Evolutionary conservation across 2,888 invertebrate species (phyloP).

Genomic region (Zhuqinia jingwanae): DNA sequence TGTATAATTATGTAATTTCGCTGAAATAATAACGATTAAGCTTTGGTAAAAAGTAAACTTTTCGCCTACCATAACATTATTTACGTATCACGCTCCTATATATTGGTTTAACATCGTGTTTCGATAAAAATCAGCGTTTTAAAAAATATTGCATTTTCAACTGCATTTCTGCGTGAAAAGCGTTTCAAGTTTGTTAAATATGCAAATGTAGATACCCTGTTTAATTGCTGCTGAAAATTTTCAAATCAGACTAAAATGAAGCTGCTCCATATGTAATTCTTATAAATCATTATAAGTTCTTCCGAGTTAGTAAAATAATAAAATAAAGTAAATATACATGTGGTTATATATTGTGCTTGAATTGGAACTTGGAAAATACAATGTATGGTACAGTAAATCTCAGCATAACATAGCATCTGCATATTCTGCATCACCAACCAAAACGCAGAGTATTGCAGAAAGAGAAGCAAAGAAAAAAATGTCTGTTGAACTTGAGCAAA

Average conservation of each 20-base stretch:
- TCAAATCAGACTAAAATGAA: slow-evolving; percentile 36
- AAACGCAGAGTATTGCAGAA: not conserved
- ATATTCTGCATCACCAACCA: not conserved
- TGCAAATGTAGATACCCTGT: slow-evolving; percentile 39
- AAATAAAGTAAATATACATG: not conserved
- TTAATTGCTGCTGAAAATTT: not conserved
- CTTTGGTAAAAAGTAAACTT: not conserved
- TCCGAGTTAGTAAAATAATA: not conserved
- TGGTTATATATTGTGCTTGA: not conserved
- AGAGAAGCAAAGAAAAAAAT: not conserved
- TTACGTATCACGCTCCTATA: no score
- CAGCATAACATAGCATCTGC: no score
- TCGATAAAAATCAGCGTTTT: not conserved
- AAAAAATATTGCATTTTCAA: not conserved
- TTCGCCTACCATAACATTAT: no score
- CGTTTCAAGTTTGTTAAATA: no score
- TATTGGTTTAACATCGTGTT: not conserved
- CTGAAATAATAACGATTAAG: no score
- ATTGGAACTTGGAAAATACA: not conserved
- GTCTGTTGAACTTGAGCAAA: not conserved
- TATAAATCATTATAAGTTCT: slow-evolving; percentile 37
- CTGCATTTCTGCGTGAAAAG: no score
- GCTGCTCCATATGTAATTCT: slow-evolving; percentile 39
- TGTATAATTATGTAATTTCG: no score
- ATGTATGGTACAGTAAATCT: no score